phyloP scores from a whole-genome alignment of 2,113 vertebrate species.

The Archocentrus centrarchus region DNA sequence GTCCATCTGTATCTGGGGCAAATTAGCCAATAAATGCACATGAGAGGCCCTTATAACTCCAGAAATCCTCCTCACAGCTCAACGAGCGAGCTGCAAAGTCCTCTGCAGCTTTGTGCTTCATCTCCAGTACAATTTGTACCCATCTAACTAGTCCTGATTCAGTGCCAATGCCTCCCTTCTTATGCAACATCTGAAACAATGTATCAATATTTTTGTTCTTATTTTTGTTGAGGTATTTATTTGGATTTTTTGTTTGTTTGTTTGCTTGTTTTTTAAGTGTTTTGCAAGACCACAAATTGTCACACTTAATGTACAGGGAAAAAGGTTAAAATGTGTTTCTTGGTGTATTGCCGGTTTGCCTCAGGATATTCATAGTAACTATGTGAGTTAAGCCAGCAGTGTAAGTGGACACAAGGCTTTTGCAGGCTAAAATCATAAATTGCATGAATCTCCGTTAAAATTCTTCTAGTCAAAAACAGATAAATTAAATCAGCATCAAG shows the following conservation, averaged over 20 bases:
- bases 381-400: constrained; percentile 28
- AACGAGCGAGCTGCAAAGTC: neutral
- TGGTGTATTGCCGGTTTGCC: constrained; percentile 14
- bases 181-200: constrained; percentile 54
- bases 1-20: neutral
- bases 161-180: constrained; percentile 59
- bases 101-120: neutral
- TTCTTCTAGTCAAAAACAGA: neutral
- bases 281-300: neutral
- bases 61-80: neutral
- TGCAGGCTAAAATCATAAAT: constrained; percentile 5
- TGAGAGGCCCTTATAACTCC: neutral
- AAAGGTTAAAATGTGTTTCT: neutral
- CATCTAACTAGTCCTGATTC: constrained; percentile 77
- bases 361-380: constrained; percentile 39
- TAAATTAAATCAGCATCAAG: constrained; percentile 16
- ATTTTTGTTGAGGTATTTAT: constrained; percentile 1
- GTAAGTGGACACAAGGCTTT: constrained; percentile 30
- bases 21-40: neutral
- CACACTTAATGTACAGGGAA: neutral
- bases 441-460: neutral
- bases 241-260: neutral
- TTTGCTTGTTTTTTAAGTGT: neutral
- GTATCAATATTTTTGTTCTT: neutral
- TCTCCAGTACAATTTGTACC: constrained; percentile 57